Base-by-base conservation (phyloP, 1,140 invertebrate species). In the Paracyclopina nana region DNA sequence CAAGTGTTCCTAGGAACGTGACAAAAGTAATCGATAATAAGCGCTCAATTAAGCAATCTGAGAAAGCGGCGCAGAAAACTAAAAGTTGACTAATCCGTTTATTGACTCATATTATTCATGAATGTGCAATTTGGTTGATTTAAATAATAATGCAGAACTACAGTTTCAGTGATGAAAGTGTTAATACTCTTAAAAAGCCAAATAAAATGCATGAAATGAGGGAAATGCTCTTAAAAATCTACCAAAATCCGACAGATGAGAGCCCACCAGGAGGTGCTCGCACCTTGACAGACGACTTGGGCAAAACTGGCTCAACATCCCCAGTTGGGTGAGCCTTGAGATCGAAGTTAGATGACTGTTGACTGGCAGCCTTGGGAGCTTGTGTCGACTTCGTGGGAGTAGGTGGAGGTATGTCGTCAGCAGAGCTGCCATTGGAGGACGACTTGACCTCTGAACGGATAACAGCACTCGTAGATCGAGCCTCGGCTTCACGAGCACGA, bases 161-260 rank as follows among this genome's bases (percentile, higher is more conserved):
- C n/a, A n/a, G n/a, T n/a, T n/a, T n/a, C n/a, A n/a, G n/a, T n/a
- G n/a, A n/a, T n/a, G n/a, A n/a, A n/a, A n/a, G n/a, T n/a, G n/a
- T n/a, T n/a, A n/a, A n/a, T n/a, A n/a, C n/a, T n/a, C n/a, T n/a
- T n/a, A n/a, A n/a, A n/a, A n/a, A n/a, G n/a, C n/a, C n/a, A n/a
- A n/a, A n/a, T n/a, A n/a, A n/a, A n/a, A n/a, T n/a, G n/a, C n/a
- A n/a, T n/a, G n/a, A n/a, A n/a, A n/a, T n/a, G n/a, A n/a, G n/a
- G n/a, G n/a, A n/a, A n/a, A n/a, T n/a, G n/a, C n/a, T n/a, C n/a
- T n/a, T n/a, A n/a, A n/a, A n/a, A n/a, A n/a, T 50, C 16, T 53
- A 54, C 53, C 53, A 54, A 34, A 54, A 54, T 8, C 48, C 41
- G 18, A 31, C 50, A 6, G 27, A 45, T 11, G 53, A 53, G 27